These are phyloP conservation scores for Strix uralensis DNA, from an alignment of 2,113 vertebrate species.

Conservation along the genomic window DNA sequence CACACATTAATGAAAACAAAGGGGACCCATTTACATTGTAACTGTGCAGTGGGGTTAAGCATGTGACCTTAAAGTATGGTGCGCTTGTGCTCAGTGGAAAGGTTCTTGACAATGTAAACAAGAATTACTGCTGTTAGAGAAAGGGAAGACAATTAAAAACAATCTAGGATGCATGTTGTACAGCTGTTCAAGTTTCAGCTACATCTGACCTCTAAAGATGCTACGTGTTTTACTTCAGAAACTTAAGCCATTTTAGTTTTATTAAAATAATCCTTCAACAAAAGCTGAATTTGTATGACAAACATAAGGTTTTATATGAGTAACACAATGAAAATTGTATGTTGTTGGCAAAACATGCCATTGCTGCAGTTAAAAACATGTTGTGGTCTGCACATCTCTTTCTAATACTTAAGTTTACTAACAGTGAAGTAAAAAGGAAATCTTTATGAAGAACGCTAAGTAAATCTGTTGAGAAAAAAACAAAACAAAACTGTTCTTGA, in stretches of 20 bases:
- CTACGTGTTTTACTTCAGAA: conserved; percentile 48
- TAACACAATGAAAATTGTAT: neutral
- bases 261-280: conserved; percentile 37
- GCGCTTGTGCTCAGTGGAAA: conserved; percentile 73
- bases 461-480: neutral
- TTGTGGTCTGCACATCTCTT: neutral
- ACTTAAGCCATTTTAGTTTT: conserved; percentile 58
- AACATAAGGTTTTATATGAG: neutral
- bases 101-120: conserved; percentile 82
- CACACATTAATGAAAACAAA: conserved; percentile 81
- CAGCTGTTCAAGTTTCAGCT: conserved; percentile 80
- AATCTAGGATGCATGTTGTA: conserved; percentile 79
- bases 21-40: conserved; percentile 76
- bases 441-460: neutral
- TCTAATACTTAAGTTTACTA: neutral
- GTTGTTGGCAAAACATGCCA: neutral
- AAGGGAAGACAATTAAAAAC: conserved; percentile 83
- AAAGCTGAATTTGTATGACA: neutral
- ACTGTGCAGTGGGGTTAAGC: conserved; percentile 77
- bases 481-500: neutral
- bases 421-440: neutral
- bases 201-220: conserved; percentile 74
- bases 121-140: conserved; percentile 82
- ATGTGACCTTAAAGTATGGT: conserved; percentile 81
- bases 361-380: neutral